phyloP scores from a whole-genome alignment of 2,797 vertebrate genomes.

The Eptatretus atami region DNA sequence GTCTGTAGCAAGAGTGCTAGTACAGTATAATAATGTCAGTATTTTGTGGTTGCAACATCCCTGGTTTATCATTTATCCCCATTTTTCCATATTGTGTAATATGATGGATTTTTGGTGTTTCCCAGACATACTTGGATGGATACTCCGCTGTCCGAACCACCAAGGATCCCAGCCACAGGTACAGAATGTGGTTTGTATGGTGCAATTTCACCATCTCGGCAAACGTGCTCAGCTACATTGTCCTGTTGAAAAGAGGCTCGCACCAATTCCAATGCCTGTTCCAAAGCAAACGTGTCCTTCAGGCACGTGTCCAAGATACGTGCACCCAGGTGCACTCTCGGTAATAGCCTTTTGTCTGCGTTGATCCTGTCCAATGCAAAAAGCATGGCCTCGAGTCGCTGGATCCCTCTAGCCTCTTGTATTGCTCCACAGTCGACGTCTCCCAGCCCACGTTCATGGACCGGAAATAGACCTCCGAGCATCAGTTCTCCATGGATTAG shows the following conservation, averaged over 20 bases:
- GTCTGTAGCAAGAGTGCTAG: no score
- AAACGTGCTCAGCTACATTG: conserved; percentile 65
- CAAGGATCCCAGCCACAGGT: conserved; percentile 70
- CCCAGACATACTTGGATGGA: conserved; percentile 52
- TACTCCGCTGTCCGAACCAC: conserved; percentile 87
- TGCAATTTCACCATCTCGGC: conserved; percentile 64
- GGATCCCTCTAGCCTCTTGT: conserved; percentile 65
- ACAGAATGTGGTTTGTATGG: conserved; percentile 51
- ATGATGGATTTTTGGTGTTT: no score
- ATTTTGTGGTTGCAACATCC: no score
- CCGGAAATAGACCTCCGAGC: conserved; percentile 67
- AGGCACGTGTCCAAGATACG: conserved; percentile 91
- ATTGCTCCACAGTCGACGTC: conserved; percentile 59
- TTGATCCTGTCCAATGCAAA: conserved; percentile 81
- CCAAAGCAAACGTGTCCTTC: conserved; percentile 84
- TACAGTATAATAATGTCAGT: no score
- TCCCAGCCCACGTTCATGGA: conserved; percentile 64
- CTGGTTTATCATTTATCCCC: no score
- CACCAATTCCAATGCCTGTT: conserved; percentile 82
- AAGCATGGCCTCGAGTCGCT: conserved; percentile 88
- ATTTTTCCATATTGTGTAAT: no score
- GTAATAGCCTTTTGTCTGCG: conserved; percentile 39
- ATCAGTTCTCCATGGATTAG: conserved; percentile 54
- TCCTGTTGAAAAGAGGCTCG: conserved; percentile 63
- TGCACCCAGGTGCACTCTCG: conserved; percentile 46